A percentile compares a stretch with the other conserved stretches of the same genome.
phyloP scores from a whole-genome alignment of 2,113 vertebrate genomes.

The Dryoscopus gambensis region DNA sequence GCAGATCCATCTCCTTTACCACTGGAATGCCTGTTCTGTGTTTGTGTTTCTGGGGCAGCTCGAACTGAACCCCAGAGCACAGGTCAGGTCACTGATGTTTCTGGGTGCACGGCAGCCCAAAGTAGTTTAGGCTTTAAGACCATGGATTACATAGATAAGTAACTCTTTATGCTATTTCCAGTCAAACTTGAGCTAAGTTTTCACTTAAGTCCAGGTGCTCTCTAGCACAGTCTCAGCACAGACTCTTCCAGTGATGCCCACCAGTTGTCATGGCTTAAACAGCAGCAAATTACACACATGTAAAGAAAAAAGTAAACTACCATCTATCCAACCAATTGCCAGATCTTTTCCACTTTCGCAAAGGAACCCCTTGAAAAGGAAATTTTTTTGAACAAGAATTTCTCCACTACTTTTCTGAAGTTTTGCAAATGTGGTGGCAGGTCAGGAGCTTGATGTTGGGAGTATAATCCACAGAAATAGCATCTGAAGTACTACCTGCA shows the following conservation, averaged over 20 bases:
- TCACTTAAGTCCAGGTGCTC: not conserved
- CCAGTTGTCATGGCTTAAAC: not conserved
- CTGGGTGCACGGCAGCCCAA: not conserved
- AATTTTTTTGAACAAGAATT: not conserved
- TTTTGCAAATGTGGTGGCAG: not conserved
- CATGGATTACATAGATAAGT: not conserved
- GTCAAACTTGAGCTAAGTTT: not conserved
- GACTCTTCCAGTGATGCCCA: not conserved
- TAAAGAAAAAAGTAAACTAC: not conserved
- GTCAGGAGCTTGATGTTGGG: not conserved
- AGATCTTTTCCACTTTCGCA: not conserved
- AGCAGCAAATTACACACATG: not conserved
- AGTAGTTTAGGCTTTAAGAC: not conserved
- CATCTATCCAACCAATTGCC: not conserved
- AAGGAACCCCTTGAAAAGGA: not conserved
- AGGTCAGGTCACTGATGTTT: not conserved
- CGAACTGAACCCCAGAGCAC: not conserved
- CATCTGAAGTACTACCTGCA: rapidly evolving
- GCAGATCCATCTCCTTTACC: not conserved
- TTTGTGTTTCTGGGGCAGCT: not conserved
- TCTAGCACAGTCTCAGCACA: not conserved
- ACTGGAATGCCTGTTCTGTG: not conserved
- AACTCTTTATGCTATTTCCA: not conserved
- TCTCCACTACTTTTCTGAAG: not conserved
- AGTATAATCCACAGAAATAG: not conserved